Conservation (phyloP, 2,797 vertebrate genomes). For the Tauraco hartlaubi region DNA sequence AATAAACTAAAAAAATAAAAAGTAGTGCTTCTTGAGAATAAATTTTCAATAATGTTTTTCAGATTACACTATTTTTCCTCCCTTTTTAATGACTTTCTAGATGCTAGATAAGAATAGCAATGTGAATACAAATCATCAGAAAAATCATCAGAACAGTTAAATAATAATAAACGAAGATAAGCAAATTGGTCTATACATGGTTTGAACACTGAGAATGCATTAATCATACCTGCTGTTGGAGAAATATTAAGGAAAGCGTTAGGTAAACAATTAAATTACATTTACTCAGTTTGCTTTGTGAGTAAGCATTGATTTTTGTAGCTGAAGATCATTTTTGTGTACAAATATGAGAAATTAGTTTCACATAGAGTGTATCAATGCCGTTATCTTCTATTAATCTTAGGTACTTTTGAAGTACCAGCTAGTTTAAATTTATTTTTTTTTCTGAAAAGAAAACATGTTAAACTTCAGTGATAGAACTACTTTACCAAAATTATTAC, state of each 20-base stretch:
- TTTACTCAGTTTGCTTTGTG: slow-evolving; percentile 27
- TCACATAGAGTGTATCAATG: slow-evolving; percentile 11
- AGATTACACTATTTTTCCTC: background rate
- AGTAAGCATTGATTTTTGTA: slow-evolving; percentile 52
- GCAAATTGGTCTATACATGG: background rate
- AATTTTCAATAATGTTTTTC: background rate
- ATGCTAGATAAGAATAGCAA: background rate
- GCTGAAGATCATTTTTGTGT: background rate
- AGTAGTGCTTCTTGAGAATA: background rate
- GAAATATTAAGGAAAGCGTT: background rate
- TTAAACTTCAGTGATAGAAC: background rate
- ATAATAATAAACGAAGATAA: background rate
- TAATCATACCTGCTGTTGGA: slow-evolving; percentile 16
- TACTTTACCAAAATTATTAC: background rate
- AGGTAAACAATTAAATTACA: background rate
- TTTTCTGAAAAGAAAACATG: background rate
- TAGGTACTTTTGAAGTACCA: background rate
- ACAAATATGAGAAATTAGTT: slow-evolving; percentile 31
- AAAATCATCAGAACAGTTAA: slow-evolving; percentile 25
- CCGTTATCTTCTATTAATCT: background rate
- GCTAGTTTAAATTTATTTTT: background rate
- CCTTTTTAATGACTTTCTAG: background rate
- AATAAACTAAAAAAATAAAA: slow-evolving; percentile 27
- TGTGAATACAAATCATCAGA: background rate
- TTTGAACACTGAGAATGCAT: background rate